Conservation (phyloP, 2,888 invertebrate species). For the Yponomeuta evonymella region DNA sequence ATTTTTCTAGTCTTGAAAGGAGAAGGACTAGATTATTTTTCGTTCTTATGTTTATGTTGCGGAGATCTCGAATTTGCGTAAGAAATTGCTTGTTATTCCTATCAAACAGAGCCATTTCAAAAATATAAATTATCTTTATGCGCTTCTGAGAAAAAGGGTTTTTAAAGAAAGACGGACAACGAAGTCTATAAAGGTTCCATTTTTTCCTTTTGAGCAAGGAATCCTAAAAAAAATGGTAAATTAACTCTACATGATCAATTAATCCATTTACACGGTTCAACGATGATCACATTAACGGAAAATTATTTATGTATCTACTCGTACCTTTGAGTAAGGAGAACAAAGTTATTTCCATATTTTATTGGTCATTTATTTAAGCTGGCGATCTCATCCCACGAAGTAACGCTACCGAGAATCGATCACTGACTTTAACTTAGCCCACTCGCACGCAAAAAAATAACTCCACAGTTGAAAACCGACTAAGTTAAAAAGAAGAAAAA, state of each 20-base stretch:
- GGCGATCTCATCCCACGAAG: slow-evolving; percentile 27
- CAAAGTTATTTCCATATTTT: slow-evolving; percentile 1
- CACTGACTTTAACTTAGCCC: slow-evolving; percentile 29
- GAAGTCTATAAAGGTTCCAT: too few species aligned
- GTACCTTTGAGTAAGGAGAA: not conserved
- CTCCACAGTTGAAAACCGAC: slow-evolving; percentile 34
- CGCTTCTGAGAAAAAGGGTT: too few species aligned
- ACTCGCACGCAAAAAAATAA: slow-evolving; percentile 36
- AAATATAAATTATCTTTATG: too few species aligned
- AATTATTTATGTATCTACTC: not conserved
- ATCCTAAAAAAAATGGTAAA: not conserved
- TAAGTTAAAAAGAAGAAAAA: slow-evolving; percentile 7
- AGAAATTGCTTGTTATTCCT: too few species aligned
- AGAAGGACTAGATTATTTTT: too few species aligned
- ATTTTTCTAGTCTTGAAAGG: too few species aligned
- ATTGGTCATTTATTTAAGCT: slow-evolving; percentile 33
- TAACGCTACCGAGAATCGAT: slow-evolving; percentile 45
- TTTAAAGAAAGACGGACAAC: too few species aligned
- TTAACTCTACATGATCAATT: not conserved
- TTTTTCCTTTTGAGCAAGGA: too few species aligned
- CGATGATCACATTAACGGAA: not conserved
- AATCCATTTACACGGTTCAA: not conserved
- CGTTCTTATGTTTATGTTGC: too few species aligned
- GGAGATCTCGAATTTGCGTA: too few species aligned
- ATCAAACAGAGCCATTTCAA: too few species aligned